Evolutionary conservation across 1,140 invertebrate genomes (phyloP).

Genomic region (Phymorhynchus buccinoides): DNA sequence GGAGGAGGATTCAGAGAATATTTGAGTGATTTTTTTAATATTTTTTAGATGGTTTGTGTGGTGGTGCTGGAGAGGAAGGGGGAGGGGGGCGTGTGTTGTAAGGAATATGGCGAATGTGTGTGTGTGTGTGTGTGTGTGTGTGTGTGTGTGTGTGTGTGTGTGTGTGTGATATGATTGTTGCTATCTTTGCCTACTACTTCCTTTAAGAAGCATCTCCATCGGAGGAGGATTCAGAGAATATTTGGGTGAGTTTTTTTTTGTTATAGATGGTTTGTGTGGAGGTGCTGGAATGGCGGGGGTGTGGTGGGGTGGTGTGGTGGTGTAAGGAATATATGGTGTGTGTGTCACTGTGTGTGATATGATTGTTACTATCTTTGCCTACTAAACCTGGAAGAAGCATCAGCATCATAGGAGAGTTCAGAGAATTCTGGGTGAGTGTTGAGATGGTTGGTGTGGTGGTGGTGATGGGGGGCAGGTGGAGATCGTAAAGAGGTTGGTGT

Average conservation of each 20-base stretch:
- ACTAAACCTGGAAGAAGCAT: constrained; percentile 5
- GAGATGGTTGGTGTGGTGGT: background rate
- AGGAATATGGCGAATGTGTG: too few relatives aligned
- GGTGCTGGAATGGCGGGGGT: too few relatives aligned
- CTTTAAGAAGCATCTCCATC: background rate
- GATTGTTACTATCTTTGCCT: background rate
- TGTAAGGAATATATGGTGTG: too few relatives aligned
- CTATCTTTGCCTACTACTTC: background rate
- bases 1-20: background rate
- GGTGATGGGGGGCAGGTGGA: too few relatives aligned
- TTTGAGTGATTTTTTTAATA: background rate
- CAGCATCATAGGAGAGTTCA: background rate
- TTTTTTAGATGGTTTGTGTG: too few relatives aligned
- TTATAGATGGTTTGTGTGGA: too few relatives aligned
- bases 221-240: background rate
- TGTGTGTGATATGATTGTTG: background rate
- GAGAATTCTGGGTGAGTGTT: background rate
- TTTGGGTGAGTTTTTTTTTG: background rate
- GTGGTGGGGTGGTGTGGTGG: too few relatives aligned
- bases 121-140: background rate
- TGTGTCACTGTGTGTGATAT: too few relatives aligned
- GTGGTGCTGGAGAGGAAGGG: too few relatives aligned
- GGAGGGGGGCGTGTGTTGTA: too few relatives aligned
- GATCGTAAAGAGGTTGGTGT: background rate
- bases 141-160: background rate